These are phyloP conservation scores for Antheraea assamensis DNA, from an alignment of 2,888 invertebrate species.

Conservation along the genomic window DNA sequence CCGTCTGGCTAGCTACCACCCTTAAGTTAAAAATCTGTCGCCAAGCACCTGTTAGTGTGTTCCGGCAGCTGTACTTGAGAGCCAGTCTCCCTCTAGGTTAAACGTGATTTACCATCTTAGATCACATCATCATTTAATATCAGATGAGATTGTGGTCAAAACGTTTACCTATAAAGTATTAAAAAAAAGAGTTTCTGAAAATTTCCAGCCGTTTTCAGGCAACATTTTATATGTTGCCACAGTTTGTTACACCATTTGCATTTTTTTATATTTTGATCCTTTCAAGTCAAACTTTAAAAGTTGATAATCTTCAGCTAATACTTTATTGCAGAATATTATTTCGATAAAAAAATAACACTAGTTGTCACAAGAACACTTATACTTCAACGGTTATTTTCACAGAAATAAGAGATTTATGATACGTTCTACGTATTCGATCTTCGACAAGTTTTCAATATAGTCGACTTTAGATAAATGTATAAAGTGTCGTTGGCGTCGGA, in stretches of 20 bases:
- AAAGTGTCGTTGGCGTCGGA: background rate
- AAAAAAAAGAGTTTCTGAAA: background rate
- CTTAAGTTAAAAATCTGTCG: too few species aligned
- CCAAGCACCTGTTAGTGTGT: too few species aligned
- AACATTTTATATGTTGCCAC: too few species aligned
- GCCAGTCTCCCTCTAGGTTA: too few species aligned
- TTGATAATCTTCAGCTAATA: background rate
- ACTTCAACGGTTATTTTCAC: background rate
- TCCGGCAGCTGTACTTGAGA: too few species aligned
- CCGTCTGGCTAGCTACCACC: too few species aligned
- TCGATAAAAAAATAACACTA: background rate
- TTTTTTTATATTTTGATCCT: background rate
- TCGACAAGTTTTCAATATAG: background rate
- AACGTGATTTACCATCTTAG: too few species aligned
- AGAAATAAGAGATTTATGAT: background rate
- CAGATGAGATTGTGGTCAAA: too few species aligned
- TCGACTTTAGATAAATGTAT: background rate
- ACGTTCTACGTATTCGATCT: background rate
- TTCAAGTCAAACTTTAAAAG: background rate
- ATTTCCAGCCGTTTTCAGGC: background rate
- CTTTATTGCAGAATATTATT: too few species aligned
- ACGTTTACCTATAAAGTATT: too few species aligned
- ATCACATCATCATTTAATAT: too few species aligned
- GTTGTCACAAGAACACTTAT: background rate
- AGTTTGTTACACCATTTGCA: too few species aligned